These are phyloP conservation scores for Manis pentadactyla DNA, from an alignment of 2,797 vertebrate species.

Conservation along the genomic window DNA sequence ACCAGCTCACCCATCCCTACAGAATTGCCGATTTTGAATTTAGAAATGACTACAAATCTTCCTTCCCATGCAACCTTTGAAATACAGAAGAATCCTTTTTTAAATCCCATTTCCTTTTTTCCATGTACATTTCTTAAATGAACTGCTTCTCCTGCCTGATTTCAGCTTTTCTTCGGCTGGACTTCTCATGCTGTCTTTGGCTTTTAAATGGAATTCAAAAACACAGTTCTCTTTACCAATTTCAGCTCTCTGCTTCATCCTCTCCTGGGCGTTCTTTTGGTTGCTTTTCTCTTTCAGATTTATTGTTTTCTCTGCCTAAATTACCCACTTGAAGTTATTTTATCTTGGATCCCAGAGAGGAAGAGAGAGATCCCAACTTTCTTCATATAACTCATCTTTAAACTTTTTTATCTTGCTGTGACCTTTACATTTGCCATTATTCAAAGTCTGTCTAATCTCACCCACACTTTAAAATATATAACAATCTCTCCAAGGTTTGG, in stretches of 20 bases:
- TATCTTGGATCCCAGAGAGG: neutral
- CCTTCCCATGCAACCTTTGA: neutral
- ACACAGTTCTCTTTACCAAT: neutral
- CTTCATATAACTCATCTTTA: constrained; percentile 4
- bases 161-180: neutral
- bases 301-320: neutral
- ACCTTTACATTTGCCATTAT: neutral
- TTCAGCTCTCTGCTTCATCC: neutral
- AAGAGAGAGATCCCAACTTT: neutral
- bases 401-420: neutral
- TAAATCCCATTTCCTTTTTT: neutral
- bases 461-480: neutral
- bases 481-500: neutral
- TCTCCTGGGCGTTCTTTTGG: neutral
- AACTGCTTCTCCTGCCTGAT: neutral
- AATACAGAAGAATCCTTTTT: neutral
- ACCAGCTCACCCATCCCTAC: neutral
- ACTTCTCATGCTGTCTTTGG: neutral
- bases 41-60: neutral
- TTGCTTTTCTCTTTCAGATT: neutral
- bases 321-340: neutral
- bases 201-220: neutral
- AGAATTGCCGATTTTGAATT: neutral
- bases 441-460: neutral
- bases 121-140: neutral